Evolutionary conservation across 2,888 invertebrate genomes (phyloP), one percentile per base, ranked within the genome.

Genomic region (Sycophila texana): DNA sequence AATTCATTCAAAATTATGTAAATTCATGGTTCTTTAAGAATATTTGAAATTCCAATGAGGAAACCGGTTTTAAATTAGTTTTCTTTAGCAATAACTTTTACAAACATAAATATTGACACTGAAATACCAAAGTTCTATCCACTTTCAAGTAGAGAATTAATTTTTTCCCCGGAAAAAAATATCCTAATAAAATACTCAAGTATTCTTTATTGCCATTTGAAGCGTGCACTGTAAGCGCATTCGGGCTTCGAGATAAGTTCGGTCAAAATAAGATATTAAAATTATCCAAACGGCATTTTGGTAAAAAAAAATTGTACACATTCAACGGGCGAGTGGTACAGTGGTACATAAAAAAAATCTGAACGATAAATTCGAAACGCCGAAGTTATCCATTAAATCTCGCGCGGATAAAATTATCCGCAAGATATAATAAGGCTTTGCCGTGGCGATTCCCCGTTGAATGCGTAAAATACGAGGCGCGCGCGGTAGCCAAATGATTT

Each of bases 401-500:
- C 39, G 39, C 51, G 61, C 26, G 51, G 65, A 73, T 73, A 65
- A 65, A 73, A 73, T 65, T 55, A 73, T 73, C 63, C 63, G 30
- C 47, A 55, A 65, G 55, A 65, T 65, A 73, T 65, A 73, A 73
- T 65, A 73, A 73, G 60, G 13, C 47, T 51, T 60, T 10, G 49
- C 30, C 49, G 51, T 47, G 30, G 73, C 61, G 14, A 55, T 39
- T 73, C 58, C 60, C 20, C 75, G 51, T 67, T 68, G 68, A 51
- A 60, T 39, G 53, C 61, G 61, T 68, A 75, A 75, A 75, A 75
- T 75, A 75, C 68, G 75, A 75, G 61, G 61, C 55, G 65, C 70
- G 60, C 66, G 20, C 71, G 65, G 77, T 77, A 77, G 77, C 71
- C 71, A 63, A 70, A 70, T 55, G 70, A 76, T 70, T 76, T 53